phyloP scores from a whole-genome alignment of 2,888 invertebrate species.

The Calameuta pallipes region DNA sequence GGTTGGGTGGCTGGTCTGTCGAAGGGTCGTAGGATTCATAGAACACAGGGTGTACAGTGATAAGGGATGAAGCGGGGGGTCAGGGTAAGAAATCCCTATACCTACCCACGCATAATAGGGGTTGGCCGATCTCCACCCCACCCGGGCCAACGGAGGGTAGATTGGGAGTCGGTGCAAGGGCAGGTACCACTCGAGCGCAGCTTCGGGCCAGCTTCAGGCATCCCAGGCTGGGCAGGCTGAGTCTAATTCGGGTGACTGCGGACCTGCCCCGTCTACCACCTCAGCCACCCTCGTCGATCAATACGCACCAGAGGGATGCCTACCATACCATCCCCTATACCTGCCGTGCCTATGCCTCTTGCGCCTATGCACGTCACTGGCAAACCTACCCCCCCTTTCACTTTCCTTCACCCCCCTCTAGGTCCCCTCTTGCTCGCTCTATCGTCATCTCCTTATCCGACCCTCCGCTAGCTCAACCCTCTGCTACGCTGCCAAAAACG shows the following conservation, averaged over 20 bases:
- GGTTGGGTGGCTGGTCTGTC: no score
- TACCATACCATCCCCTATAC: constrained; percentile 20
- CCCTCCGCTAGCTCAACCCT: neutral
- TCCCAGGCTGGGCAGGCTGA: constrained; percentile 18
- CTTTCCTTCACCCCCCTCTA: neutral
- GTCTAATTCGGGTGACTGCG: constrained; percentile 48
- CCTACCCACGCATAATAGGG: neutral
- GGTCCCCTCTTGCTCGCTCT: neutral
- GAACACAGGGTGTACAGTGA: neutral
- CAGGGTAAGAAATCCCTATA: neutral
- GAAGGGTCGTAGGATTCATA: neutral
- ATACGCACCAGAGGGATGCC: constrained; percentile 41
- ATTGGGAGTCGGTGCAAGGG: neutral
- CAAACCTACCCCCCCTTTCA: neutral
- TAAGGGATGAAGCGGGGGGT: neutral
- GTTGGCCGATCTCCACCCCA: no score
- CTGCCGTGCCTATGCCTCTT: neutral
- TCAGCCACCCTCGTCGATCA: constrained; percentile 42
- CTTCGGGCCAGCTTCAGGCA: neutral
- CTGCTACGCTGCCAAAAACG: neutral
- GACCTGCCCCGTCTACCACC: constrained; percentile 43
- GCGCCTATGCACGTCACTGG: constrained; percentile 7
- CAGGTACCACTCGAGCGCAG: neutral
- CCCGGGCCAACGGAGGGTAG: neutral
- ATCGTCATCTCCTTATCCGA: neutral